These are phyloP conservation scores for Eupithecia centaureata DNA, from an alignment of 2,888 invertebrate genomes.

Conservation along the genomic window DNA sequence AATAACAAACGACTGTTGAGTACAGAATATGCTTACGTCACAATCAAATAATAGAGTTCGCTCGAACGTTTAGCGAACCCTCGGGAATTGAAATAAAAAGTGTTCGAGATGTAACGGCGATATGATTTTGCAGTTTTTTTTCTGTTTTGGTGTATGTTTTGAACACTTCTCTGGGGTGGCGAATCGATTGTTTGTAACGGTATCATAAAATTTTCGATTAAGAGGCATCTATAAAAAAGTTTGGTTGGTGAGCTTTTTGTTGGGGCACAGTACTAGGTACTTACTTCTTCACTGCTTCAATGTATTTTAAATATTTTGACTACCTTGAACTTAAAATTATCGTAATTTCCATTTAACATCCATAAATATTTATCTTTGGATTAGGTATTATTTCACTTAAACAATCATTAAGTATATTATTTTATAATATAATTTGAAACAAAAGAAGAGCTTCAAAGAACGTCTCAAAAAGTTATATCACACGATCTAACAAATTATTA, in stretches of 20 bases:
- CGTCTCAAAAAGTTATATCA: background rate
- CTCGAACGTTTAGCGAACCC: slow-evolving; percentile 81
- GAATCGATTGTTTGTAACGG: slow-evolving; percentile 61
- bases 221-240: background rate
- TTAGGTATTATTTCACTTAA: no score
- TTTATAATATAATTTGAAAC: background rate
- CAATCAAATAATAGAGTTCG: slow-evolving; percentile 82
- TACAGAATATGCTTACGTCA: slow-evolving; percentile 80
- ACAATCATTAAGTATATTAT: no score
- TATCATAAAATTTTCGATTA: slow-evolving; percentile 45
- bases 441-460: background rate
- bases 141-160: slow-evolving; percentile 71
- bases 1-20: slow-evolving; percentile 79
- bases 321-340: background rate
- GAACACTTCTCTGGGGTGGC: slow-evolving; percentile 66
- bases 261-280: background rate
- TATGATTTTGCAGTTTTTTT: slow-evolving; percentile 81
- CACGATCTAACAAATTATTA: background rate
- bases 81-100: slow-evolving; percentile 82
- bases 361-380: no score
- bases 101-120: slow-evolving; percentile 82
- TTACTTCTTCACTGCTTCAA: no score
- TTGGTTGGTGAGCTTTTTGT: background rate
- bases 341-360: no score
- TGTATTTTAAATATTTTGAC: background rate